Percentiles rank a stretch among this genome's conserved stretches.
Conservation (phyloP, 2,113 vertebrate genomes). For the Pampusana beccarii region DNA sequence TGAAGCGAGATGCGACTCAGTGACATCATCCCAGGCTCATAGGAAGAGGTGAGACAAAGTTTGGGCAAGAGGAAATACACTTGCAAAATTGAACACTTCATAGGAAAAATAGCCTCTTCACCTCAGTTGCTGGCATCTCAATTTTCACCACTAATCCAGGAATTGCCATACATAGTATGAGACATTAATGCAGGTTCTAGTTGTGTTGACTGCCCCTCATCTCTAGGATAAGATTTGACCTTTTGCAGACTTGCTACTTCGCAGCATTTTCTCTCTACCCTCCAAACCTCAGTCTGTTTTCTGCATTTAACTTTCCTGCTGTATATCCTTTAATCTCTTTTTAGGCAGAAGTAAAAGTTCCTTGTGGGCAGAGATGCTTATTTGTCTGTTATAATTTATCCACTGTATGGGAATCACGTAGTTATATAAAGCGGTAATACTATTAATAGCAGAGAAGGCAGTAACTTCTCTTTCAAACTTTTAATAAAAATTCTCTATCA, state of each 20-base stretch:
- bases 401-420: neutral
- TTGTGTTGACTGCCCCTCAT: neutral
- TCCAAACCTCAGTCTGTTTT: neutral
- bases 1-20: neutral
- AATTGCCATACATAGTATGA: neutral
- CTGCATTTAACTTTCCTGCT: neutral
- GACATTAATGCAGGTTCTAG: neutral
- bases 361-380: slow-evolving; percentile 43
- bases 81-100: neutral
- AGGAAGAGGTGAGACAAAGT: neutral
- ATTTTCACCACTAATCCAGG: neutral
- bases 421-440: slow-evolving; percentile 36
- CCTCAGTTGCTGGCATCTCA: neutral
- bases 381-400: slow-evolving; percentile 57
- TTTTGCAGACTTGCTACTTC: neutral
- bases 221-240: neutral
- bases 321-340: neutral
- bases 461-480: slow-evolving; percentile 31
- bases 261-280: neutral
- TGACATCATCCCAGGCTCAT: neutral
- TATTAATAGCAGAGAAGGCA: slow-evolving; percentile 47
- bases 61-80: neutral
- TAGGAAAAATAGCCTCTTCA: neutral
- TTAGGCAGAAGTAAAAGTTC: slow-evolving; percentile 38
- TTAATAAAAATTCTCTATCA: neutral